Evolutionary conservation across 2,888 invertebrate genomes (phyloP).

Genomic region (Aricia artaxerxes): DNA sequence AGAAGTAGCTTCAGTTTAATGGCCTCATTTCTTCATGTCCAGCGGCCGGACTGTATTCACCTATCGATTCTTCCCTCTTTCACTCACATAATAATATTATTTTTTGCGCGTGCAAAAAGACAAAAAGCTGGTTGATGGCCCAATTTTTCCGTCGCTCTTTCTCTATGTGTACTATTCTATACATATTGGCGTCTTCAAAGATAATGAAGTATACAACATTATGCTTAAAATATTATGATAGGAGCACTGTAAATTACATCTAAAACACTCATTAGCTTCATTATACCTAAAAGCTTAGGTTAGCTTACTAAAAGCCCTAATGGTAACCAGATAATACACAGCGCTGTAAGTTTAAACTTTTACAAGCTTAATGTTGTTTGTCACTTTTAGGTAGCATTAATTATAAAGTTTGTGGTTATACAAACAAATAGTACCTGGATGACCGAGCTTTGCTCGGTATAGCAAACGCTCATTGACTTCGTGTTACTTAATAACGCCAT

Average conservation of each 20-base stretch:
- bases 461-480: no score
- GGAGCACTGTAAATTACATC: background rate
- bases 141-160: no score
- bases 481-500: no score
- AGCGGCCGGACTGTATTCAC: no score
- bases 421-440: no score
- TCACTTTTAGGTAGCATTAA: background rate
- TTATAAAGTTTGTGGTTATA: background rate
- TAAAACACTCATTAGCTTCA: conserved; percentile 3
- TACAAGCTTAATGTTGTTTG: background rate
- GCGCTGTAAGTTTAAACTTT: background rate
- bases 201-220: background rate
- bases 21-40: no score
- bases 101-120: no score
- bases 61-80: no score
- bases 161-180: background rate
- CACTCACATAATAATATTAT: no score
- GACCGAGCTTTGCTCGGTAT: no score
- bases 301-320: background rate
- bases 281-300: background rate
- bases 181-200: background rate
- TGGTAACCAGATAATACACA: background rate
- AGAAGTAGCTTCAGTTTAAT: no score
- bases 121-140: no score
- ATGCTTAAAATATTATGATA: background rate